Base-by-base conservation (phyloP, 2,888 invertebrate genomes). In the Melanchra persicariae region DNA sequence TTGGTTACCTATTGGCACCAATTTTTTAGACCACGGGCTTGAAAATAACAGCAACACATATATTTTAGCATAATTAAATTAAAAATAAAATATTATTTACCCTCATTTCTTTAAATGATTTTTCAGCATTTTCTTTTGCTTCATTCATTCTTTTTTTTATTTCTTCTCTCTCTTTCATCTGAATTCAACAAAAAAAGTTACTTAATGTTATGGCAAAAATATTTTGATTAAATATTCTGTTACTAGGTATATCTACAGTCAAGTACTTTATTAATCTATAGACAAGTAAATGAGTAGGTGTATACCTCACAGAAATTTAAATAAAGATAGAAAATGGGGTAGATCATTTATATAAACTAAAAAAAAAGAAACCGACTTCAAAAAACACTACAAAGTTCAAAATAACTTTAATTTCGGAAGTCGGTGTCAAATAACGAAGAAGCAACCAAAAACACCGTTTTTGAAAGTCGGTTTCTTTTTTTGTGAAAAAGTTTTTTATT, bases 81-180 rank as follows among this genome's bases (percentile, higher is more conserved):
- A 51, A 40, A 40, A 58, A 64, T 65, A 51, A 40, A 64, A 26
- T 52, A 45, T 12, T 60, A 57, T 26, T 81, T 89, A 95, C 95
- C 90, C 88, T 87, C 63, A 94, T 82, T 76, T 91, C 90, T 77
- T 91, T 86, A 47, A 92, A 84, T 2, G 91, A 89, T 70, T 91
- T 90, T 62, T 93, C 90, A 34, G 95, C 92, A 81, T 90, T 90
- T 2, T 81, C 79, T 87, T 93, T 90, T 3, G 94, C 93, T 86
- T 93, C 91, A 54, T 69, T 85, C 37, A 95, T 82, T 81, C 91
- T 90, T 22, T 89, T 91, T 77, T 91, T 89, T 58, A 94, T 92
- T 75, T 92, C 92, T 78, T 93, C 93, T 80, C 93, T 91, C 83
- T 94, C 94, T 70, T 90, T 85, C 73, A 90, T 83, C 95, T 95